Conservation (phyloP, 1,140 invertebrate species). For the Atta cephalotes region DNA sequence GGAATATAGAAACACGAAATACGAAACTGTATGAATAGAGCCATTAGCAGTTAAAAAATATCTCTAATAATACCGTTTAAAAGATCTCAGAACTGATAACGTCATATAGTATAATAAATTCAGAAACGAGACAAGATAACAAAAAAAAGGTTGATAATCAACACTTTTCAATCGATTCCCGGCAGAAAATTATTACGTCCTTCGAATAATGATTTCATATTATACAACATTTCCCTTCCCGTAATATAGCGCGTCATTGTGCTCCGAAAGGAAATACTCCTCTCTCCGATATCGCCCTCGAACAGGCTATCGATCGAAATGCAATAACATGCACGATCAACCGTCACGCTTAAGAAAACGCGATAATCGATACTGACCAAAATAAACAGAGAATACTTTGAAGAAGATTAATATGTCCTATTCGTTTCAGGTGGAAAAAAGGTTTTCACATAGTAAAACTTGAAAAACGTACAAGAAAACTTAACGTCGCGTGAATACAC, state of each 20-base stretch:
- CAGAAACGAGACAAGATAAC: not conserved
- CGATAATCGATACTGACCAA: constrained; percentile 32
- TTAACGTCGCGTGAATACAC: not conserved
- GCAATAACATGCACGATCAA: constrained; percentile 31
- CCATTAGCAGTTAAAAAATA: not conserved
- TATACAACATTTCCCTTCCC: constrained; percentile 42
- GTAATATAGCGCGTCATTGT: constrained; percentile 46
- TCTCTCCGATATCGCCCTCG: constrained; percentile 4
- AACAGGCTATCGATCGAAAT: constrained; percentile 40
- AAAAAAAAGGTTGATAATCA: not conserved
- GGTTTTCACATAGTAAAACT: not conserved
- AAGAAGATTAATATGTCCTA: constrained; percentile 15
- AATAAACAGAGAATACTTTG: constrained; percentile 29
- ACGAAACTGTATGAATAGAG: not conserved
- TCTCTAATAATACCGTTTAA: not conserved
- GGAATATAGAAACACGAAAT: not conserved
- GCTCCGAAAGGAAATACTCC: constrained; percentile 26
- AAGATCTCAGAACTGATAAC: not conserved
- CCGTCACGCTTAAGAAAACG: not conserved
- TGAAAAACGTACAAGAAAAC: not conserved
- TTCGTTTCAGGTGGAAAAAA: not conserved
- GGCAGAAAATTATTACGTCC: constrained; percentile 42
- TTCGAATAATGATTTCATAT: constrained; percentile 28
- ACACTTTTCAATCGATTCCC: constrained; percentile 33
- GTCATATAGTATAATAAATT: not conserved